These are phyloP conservation scores for Silurus asotus DNA, from an alignment of 2,113 vertebrate genomes.

Conservation along the genomic window DNA sequence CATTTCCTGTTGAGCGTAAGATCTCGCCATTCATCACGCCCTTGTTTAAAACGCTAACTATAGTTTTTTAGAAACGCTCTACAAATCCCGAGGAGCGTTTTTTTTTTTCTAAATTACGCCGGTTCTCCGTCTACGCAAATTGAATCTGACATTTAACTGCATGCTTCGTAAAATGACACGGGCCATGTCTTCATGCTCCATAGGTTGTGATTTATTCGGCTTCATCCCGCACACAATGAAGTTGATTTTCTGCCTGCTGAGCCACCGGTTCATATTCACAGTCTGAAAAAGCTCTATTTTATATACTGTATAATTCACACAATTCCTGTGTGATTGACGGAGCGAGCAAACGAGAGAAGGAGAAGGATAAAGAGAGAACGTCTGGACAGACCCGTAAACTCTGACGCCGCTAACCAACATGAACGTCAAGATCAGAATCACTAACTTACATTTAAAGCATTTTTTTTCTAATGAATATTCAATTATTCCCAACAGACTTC, in stretches of 20 bases:
- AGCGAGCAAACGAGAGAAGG: conserved; percentile 21
- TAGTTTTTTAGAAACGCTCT: background rate
- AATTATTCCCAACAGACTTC: too few species aligned
- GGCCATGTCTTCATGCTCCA: conserved; percentile 28
- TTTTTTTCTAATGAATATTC: too few species aligned
- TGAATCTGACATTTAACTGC: conserved; percentile 31
- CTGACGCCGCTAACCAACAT: background rate
- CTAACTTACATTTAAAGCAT: too few species aligned
- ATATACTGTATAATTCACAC: conserved; percentile 37
- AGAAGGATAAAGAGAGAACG: background rate
- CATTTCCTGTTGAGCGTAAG: background rate
- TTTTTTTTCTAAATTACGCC: background rate
- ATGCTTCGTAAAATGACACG: conserved; percentile 39
- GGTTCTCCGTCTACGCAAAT: conserved; percentile 13
- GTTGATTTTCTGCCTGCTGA: conserved; percentile 43
- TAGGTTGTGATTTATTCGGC: conserved; percentile 40
- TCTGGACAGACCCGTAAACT: background rate
- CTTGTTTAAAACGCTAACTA: background rate
- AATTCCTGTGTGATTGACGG: conserved; percentile 11
- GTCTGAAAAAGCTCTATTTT: conserved; percentile 10
- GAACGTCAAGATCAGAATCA: background rate
- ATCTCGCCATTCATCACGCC: background rate
- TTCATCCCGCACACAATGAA: background rate
- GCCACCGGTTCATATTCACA: conserved; percentile 18
- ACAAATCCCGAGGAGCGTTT: background rate